Percentiles rank a stretch among this genome's conserved stretches.
Conservation (phyloP, 2,113 vertebrate species). For the Lophius piscatorius region DNA sequence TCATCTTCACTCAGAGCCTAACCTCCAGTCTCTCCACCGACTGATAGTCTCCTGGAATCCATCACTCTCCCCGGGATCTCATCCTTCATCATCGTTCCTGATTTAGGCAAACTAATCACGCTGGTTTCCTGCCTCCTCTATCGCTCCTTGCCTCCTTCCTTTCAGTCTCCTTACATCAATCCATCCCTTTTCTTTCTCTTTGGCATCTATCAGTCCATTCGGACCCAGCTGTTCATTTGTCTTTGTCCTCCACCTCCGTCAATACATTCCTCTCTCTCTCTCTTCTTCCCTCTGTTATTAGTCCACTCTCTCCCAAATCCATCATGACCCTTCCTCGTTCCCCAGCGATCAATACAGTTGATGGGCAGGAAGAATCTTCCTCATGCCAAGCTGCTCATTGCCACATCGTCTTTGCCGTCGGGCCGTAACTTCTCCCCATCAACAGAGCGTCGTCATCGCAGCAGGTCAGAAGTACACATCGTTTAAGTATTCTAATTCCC, state of each 20-base stretch:
- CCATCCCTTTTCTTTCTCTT: neutral
- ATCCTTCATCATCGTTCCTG: constrained; percentile 46
- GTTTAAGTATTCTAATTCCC: constrained; percentile 51
- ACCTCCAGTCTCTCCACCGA: constrained; percentile 22
- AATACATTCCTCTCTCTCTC: neutral
- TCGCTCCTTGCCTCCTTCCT: constrained; percentile 32
- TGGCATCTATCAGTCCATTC: neutral
- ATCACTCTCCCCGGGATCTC: constrained; percentile 38
- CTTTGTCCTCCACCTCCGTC: constrained; percentile 19
- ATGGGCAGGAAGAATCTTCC: constrained; percentile 35
- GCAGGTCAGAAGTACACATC: constrained; percentile 29
- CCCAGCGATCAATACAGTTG: constrained; percentile 58
- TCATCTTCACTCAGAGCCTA: constrained; percentile 40
- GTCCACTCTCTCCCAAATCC: constrained; percentile 14
- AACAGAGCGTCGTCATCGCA: constrained; percentile 43
- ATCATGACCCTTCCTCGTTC: constrained; percentile 5
- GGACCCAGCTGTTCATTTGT: neutral
- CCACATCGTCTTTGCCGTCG: constrained; percentile 60
- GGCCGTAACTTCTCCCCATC: constrained; percentile 50
- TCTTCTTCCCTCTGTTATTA: neutral
- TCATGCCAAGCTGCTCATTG: constrained; percentile 33
- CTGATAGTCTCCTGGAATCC: constrained; percentile 43
- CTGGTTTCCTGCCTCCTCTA: constrained; percentile 20
- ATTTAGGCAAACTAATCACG: constrained; percentile 44
- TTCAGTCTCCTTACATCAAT: constrained; percentile 13